Percentiles rank a stretch among this genome's conserved stretches.
Evolutionary conservation across 2,888 invertebrate species (phyloP).

Genomic region (Rotaria macrura): DNA sequence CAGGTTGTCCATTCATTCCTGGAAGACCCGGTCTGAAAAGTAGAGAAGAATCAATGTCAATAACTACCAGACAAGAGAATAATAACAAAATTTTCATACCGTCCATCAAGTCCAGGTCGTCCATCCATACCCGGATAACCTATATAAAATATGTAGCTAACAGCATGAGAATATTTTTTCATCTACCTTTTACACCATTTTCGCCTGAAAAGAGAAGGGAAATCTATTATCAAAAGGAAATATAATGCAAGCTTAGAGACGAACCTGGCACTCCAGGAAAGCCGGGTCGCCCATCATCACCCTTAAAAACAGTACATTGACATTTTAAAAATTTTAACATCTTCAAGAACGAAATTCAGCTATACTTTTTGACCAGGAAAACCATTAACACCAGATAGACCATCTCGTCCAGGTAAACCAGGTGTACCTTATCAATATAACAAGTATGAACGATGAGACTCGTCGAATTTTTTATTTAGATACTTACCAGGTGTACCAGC

Average conservation of each 20-base stretch:
- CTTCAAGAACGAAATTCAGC: not conserved
- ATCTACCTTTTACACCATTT: conserved; percentile 8
- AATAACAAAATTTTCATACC: not conserved
- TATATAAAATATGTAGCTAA: not conserved
- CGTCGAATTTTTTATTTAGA: not conserved
- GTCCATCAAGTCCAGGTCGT: conserved; percentile 22
- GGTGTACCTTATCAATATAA: not conserved
- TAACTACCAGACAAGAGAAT: not conserved
- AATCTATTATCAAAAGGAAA: not conserved
- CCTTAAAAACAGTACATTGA: not conserved
- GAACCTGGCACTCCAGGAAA: not conserved
- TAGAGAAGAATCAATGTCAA: not conserved
- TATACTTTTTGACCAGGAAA: not conserved
- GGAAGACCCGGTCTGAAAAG: not conserved
- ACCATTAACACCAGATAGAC: not conserved
- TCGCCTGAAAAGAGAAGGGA: not conserved
- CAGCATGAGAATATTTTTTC: not conserved
- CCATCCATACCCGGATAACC: conserved; percentile 24
- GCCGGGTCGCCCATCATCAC: not conserved
- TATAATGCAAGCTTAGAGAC: not conserved
- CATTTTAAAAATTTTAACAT: not conserved
- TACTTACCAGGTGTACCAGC: not conserved
- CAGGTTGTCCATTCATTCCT: not conserved
- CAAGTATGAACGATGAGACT: not conserved
- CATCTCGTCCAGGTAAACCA: not conserved